phyloP scores from a whole-genome alignment of 1,140 invertebrate genomes.

The Linepithema humile region DNA sequence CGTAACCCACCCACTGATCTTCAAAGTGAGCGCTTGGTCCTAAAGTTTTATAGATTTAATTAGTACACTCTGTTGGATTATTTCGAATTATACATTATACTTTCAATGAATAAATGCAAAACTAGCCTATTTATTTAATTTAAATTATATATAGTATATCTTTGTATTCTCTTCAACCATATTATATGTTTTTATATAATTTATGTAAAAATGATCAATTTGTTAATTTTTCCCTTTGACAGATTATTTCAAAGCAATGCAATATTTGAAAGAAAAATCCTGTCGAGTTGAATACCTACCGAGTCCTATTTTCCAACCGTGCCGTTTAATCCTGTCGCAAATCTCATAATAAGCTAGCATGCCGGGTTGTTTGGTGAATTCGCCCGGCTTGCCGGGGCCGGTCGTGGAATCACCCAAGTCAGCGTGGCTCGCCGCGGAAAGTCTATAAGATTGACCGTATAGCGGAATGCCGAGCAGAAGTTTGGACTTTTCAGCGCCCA shows the following conservation, averaged over 20 bases:
- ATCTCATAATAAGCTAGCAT: constrained; percentile 96
- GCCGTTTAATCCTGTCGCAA: constrained; percentile 88
- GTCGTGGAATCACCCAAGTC: constrained; percentile 84
- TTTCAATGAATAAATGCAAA: too few species aligned
- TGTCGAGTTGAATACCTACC: constrained; percentile 58
- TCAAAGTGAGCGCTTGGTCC: constrained; percentile 92
- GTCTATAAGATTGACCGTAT: constrained; percentile 94
- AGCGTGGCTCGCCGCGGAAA: constrained; percentile 85
- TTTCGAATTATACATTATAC: too few species aligned
- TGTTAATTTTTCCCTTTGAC: background rate
- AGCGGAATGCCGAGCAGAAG: constrained; percentile 94
- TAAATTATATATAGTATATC: too few species aligned
- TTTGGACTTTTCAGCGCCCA: constrained; percentile 92
- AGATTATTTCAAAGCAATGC: background rate
- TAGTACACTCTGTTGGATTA: too few species aligned
- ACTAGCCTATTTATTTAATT: too few species aligned
- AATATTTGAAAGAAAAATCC: background rate
- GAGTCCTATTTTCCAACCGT: constrained; percentile 74
- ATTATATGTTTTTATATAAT: background rate
- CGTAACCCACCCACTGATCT: constrained; percentile 96
- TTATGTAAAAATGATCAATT: background rate
- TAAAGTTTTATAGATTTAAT: constrained; percentile 41
- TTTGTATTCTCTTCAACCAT: too few species aligned
- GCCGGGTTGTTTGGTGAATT: constrained; percentile 94
- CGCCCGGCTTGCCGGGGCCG: constrained; percentile 91